A percentile compares a stretch with the other conserved stretches of the same genome.
Conservation (phyloP, 2,888 invertebrate species). For the Tricholauxania praeusta region DNA sequence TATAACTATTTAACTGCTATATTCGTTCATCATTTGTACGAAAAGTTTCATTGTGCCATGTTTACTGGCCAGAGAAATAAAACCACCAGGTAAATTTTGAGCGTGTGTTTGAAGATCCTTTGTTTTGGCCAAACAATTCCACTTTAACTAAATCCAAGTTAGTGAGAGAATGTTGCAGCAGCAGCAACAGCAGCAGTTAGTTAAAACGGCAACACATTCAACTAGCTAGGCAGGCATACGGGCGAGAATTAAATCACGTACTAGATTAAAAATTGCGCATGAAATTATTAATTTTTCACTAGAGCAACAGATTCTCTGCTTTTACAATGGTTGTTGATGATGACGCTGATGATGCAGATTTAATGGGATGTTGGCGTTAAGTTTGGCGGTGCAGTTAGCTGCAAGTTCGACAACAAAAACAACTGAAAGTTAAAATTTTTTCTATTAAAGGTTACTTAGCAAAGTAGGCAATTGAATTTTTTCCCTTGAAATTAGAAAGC, state of each 20-base stretch:
- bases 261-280: conserved; percentile 68
- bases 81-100: too few relatives aligned
- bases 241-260: conserved; percentile 66
- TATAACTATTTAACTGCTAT: too few relatives aligned
- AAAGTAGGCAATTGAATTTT: conserved; percentile 34
- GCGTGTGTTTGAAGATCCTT: conserved; percentile 14
- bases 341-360: neutral
- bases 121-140: conserved; percentile 4
- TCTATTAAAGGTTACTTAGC: conserved; percentile 4
- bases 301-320: conserved; percentile 39
- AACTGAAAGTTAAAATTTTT: neutral
- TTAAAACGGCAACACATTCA: too few relatives aligned
- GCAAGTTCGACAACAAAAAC: neutral
- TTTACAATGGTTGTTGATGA: conserved; percentile 11
- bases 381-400: neutral
- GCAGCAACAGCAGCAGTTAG: neutral
- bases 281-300: conserved; percentile 64
- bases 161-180: conserved; percentile 1
- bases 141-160: too few relatives aligned
- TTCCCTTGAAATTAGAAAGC: neutral
- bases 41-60: too few relatives aligned
- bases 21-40: too few relatives aligned
- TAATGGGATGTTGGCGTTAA: too few relatives aligned
- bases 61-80: too few relatives aligned
- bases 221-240: conserved; percentile 22